Base-by-base conservation (phyloP, 2,113 vertebrate species). In the Pyrgilauda ruficollis region DNA sequence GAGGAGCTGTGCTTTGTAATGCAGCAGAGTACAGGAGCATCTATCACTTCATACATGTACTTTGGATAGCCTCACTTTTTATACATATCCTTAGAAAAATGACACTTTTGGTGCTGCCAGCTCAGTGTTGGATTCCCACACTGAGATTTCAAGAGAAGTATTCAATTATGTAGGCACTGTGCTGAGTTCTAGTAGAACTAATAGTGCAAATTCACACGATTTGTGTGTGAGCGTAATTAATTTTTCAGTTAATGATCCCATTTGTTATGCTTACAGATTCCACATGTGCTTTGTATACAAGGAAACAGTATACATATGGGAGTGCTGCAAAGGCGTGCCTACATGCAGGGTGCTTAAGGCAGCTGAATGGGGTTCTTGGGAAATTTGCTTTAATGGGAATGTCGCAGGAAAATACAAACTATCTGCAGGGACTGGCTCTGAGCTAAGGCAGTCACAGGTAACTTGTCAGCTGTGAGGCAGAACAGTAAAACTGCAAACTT, bases 161-260 rank as follows among this genome's bases (percentile, higher is more conserved):
- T 64, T 95, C 79, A 79, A 79, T 92, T 82, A 69, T 67, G 33
- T 41, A 84, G 84, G 56, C 56, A 16, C 24, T 68, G 52, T 69
- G 61, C 73, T 90, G 80, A 87, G 27, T 69, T 74, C 79, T 89
- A 15, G 35, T 64, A 69, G 73, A 94, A 83, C 50, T 81, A 93
- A 77, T 37, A 83, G 81, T 92, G 92, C 66, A 89, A 94, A 88
- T 81, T 84, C 82, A 64, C 90, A 56, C 5, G 2, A 93, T 91
- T 94, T 87, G 49, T 11, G 56, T 80, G 56, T 80, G 87, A 97
- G 63, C 14, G 13, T 80, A 84, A 93, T 95, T 96, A 94, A 94
- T 93, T 90, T 94, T 94, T 96, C 78, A 47, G 78, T 73, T 95
- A 91, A 93, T 77, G 78, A 92, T 74, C 39, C 67, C 55, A 35